Conservation (phyloP, 2,113 vertebrate genomes). For the Bubo scandiacus region DNA sequence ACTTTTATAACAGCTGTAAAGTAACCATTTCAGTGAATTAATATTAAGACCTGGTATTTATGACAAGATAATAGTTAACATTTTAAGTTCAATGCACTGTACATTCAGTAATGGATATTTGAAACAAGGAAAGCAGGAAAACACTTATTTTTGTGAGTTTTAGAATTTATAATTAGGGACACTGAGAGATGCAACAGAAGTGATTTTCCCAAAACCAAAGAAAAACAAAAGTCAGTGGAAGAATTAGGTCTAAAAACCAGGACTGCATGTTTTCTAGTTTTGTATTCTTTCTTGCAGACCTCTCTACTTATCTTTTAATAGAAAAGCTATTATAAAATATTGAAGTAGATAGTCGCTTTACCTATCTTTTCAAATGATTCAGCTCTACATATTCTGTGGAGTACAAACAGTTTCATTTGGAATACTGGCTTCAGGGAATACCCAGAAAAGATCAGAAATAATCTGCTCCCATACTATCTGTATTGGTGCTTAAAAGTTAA, state of each 20-base stretch:
- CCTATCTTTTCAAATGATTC: conserved; percentile 14
- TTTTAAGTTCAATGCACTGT: background rate
- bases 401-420: conserved; percentile 15
- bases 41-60: background rate
- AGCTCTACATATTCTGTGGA: background rate
- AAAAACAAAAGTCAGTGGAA: background rate
- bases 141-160: background rate
- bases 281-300: background rate
- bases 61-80: background rate
- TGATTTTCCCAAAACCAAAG: background rate
- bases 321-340: conserved; percentile 52
- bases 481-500: background rate
- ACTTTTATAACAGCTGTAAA: background rate
- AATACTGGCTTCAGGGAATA: background rate
- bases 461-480: background rate
- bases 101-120: background rate
- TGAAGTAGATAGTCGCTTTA: background rate
- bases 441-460: background rate
- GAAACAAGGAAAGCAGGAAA: background rate
- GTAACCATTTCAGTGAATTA: background rate
- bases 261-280: background rate
- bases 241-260: background rate
- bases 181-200: background rate
- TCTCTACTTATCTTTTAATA: conserved; percentile 47
- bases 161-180: background rate